phyloP scores from a whole-genome alignment of 2,888 invertebrate genomes.

The Eristalinus sepulchralis region DNA sequence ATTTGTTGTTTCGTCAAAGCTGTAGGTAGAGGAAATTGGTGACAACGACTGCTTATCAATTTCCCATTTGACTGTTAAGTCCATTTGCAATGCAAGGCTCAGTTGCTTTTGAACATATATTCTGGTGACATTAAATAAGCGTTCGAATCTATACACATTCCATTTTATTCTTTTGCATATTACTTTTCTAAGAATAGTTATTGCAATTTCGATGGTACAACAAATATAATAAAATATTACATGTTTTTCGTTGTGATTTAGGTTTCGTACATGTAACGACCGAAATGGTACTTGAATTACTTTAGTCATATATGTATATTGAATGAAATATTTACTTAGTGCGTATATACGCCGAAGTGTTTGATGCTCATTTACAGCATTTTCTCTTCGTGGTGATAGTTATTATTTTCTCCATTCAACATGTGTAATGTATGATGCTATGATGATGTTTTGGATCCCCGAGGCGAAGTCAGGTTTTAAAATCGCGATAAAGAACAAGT shows the following conservation, averaged over 20 bases:
- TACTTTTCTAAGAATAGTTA: neutral
- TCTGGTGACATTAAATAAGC: constrained; percentile 37
- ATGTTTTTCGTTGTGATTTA: neutral
- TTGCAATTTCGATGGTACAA: neutral
- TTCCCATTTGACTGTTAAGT: constrained; percentile 11
- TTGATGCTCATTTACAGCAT: too few species aligned
- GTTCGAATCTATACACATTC: neutral
- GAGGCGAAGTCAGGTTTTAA: too few species aligned
- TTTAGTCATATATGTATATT: too few species aligned
- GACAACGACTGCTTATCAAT: constrained; percentile 72
- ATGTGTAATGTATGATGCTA: too few species aligned
- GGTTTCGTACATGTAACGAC: too few species aligned
- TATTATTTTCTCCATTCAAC: too few species aligned
- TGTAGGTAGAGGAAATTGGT: constrained; percentile 72
- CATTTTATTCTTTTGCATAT: neutral
- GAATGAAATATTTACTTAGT: too few species aligned
- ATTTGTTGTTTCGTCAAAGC: constrained; percentile 36
- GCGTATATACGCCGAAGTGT: too few species aligned
- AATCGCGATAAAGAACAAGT: too few species aligned
- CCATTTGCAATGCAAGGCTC: constrained; percentile 27
- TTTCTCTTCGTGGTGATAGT: too few species aligned
- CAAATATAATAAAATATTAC: neutral
- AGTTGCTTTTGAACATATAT: constrained; percentile 32
- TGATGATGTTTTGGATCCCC: too few species aligned
- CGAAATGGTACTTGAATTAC: too few species aligned